These are phyloP conservation scores for Galago senegalensis DNA, from an alignment of 2,797 vertebrate species.

Conservation along the genomic window DNA sequence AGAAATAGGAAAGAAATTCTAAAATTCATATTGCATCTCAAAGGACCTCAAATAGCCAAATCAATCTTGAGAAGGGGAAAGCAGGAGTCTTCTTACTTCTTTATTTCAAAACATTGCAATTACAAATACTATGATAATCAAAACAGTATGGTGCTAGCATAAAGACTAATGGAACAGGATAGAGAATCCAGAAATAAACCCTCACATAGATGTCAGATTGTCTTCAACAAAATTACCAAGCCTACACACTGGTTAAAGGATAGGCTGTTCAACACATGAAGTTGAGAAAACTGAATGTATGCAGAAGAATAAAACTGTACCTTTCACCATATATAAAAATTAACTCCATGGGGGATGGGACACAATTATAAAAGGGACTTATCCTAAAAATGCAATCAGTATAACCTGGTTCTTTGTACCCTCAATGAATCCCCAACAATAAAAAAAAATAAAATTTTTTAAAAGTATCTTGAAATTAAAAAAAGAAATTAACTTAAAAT, in stretches of 20 bases:
- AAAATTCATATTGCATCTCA: background rate
- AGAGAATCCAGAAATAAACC: background rate
- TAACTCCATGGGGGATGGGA: background rate
- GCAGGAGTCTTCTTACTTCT: background rate
- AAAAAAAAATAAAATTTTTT: no score
- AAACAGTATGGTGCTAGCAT: background rate
- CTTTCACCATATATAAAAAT: background rate
- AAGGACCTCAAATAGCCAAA: background rate
- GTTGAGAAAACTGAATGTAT: background rate
- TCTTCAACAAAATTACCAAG: background rate
- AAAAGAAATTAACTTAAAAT: background rate
- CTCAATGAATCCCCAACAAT: no score
- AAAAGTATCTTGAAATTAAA: no score
- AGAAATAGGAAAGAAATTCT: background rate
- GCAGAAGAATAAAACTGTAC: background rate
- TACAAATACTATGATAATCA: background rate
- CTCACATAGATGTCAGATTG: background rate
- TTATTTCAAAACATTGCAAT: background rate
- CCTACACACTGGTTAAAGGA: background rate
- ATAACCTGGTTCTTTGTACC: no score
- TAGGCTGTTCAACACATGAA: background rate
- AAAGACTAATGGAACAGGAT: background rate
- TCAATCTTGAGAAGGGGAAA: background rate
- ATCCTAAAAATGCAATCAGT: no score
- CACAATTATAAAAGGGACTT: no score